Base-by-base conservation (phyloP, 2,888 invertebrate genomes). In the Gymnocheta viridis region DNA sequence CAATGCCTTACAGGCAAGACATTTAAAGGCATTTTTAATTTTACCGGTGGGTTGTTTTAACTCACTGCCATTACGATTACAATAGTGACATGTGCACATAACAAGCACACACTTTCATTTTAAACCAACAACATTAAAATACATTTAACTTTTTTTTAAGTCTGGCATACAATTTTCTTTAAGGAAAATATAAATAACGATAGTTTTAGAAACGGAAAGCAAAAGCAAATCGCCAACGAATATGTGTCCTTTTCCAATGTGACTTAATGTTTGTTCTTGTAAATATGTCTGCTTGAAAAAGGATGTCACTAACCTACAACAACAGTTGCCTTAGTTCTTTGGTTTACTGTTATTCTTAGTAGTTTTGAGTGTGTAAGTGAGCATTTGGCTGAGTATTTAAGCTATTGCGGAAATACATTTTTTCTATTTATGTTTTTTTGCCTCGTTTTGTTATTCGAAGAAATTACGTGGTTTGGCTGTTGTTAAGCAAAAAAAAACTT, bases 271-370 rank as follows among this genome's bases (percentile, higher is more conserved):
- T 19, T 29, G 6, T 49, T 9, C 10, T 29, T 49, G 47, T 62
- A 41, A 38, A 5, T 27, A 56, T 44, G 17, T 29, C 12, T 35
- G 17, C 44, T 44, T 2, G 10, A 17, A 70, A 76, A 66, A 62
- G 4, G 12, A 67, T 60, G 76, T 84, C 77, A 80, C 80, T 84
- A 80, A 84, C 83, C 80, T 84, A 84, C 70, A 76, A 51, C 77
- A 84, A 84, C 72, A 77, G 67, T 22, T 54, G 66, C 22, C 54
- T 54, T 41, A 44, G n/a, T n/a, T n/a, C n/a, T 41, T 41, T 44
- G 24, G 27, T 41, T 41, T 41, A 14, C n/a, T 60, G 32, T 47
- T 72, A 47, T 32, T 47, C 19, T 24, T 49, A 35, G 14, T 29
- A 32, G 22, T 35, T 44, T 49, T 67, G 51, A 41, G 44, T 60